Base-by-base conservation (phyloP, 1,140 invertebrate species). In the Drosophila funebris region DNA sequence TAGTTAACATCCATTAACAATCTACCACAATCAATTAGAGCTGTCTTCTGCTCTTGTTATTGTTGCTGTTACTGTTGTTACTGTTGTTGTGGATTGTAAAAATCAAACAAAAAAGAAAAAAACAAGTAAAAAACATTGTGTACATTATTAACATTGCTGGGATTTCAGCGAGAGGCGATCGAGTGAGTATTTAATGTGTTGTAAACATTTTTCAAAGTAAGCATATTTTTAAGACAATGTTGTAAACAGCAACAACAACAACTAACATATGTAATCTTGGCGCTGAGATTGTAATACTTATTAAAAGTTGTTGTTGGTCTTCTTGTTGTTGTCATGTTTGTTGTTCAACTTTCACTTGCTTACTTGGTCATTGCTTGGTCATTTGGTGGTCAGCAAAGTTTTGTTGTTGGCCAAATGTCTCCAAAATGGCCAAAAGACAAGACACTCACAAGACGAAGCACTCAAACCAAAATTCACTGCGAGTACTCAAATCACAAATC, bases 341-440 rank as follows among this genome's bases (percentile, higher is more conserved):
- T 48, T 58, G 58, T 58, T 74, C 61, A 82, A 85, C 82, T 85
- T 85, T 85, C 82, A 85, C 82, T 85, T 87, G 83, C 57, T 18
- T 18, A 24, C 4, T 24, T 24, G 22, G 43, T 22, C 20, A 33
- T 36, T 31, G 24, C 22, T 43, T n/a, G 44, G 52, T 57, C 60
- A 70, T 64, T 56, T 43, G 68, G 18, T 67, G 69, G 62, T 67
- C 69, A 52, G 44, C 69, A 66, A 66, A 66, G 36, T 44, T 56
- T 56, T 31, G 48, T 9, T 33, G 29, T 7, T 52, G 3, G 22
- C 24, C 22, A 29, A 48, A 43, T 36, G 18, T 46, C 29, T 33
- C 13, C 2, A 20, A 27, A 43, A 43, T 31, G 39, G 14, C 7
- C 39, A 29, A 13, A 13, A 60, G 43, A 46, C 41, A 22, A 7